A percentile compares a stretch with the other conserved stretches of the same genome.
phyloP scores from a whole-genome alignment of 2,113 vertebrate species.

The Chitala chitala region DNA sequence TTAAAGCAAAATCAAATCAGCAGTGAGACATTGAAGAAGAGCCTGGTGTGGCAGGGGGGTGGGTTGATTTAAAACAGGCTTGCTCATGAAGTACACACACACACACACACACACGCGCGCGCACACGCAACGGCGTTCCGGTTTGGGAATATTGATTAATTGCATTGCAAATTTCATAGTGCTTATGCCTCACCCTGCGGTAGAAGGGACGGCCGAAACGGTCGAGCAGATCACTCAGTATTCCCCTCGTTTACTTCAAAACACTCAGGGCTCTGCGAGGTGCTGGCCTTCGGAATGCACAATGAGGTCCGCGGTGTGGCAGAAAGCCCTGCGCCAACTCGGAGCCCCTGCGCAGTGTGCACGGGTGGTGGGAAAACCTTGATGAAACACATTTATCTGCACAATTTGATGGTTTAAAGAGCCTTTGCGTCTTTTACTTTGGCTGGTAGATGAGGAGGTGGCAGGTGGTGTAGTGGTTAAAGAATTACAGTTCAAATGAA shows the following conservation, averaged over 20 bases:
- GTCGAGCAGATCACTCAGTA: constrained; percentile 22
- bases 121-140: neutral
- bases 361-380: neutral
- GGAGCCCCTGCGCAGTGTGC: neutral
- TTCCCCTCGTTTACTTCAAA: constrained; percentile 24
- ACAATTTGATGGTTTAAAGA: neutral
- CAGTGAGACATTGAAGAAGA: neutral
- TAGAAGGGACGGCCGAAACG: constrained; percentile 6
- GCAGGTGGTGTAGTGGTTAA: constrained; percentile 6
- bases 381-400: neutral
- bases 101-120: no score
- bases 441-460: neutral
- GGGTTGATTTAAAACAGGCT: neutral
- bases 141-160: constrained; percentile 14
- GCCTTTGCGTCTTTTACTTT: neutral
- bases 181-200: neutral
- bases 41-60: constrained; percentile 2
- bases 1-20: constrained; percentile 11
- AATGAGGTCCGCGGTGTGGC: constrained; percentile 27
- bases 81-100: neutral
- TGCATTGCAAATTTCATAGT: constrained; percentile 8
- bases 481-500: neutral
- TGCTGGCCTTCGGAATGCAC: constrained; percentile 33
- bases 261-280: constrained; percentile 26
- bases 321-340: constrained; percentile 23